Evolutionary conservation across 2,113 vertebrate genomes (phyloP).

Genomic region (Ibidorhyncha struthersii): DNA sequence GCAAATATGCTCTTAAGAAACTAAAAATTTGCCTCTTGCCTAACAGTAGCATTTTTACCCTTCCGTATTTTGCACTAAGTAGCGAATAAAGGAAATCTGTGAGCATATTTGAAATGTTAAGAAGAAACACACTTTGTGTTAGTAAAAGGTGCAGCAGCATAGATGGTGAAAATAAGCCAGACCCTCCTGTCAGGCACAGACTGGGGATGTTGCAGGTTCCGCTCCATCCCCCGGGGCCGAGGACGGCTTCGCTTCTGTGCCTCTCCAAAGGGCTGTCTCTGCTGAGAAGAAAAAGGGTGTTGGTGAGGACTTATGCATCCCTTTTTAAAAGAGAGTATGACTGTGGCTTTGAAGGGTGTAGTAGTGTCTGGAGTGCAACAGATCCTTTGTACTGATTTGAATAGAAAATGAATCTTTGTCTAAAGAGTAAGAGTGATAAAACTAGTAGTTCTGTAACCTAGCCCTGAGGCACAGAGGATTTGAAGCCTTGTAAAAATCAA

Average conservation of each 20-base stretch:
- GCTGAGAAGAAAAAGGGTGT: background rate
- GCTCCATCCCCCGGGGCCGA: background rate
- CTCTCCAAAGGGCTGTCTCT: background rate
- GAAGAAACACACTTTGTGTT: background rate
- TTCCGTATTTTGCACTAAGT: background rate
- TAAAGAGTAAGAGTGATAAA: background rate
- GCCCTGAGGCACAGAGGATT: background rate
- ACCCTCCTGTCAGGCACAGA: background rate
- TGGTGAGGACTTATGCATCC: background rate
- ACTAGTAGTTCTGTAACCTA: background rate
- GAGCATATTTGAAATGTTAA: background rate
- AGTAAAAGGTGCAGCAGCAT: background rate
- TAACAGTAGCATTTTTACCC: background rate
- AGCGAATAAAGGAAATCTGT: background rate
- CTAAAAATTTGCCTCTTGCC: background rate
- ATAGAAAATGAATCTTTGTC: background rate
- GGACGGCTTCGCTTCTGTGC: background rate
- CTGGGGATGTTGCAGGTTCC: background rate
- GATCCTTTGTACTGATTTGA: background rate
- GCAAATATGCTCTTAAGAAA: background rate
- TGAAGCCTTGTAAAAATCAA: slow-evolving; percentile 7
- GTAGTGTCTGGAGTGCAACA: background rate
- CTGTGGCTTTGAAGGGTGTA: background rate
- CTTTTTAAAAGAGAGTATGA: background rate
- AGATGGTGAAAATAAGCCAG: background rate